Evolutionary conservation across 2,888 invertebrate species (phyloP).

Genomic region (Sesamia inferens): DNA sequence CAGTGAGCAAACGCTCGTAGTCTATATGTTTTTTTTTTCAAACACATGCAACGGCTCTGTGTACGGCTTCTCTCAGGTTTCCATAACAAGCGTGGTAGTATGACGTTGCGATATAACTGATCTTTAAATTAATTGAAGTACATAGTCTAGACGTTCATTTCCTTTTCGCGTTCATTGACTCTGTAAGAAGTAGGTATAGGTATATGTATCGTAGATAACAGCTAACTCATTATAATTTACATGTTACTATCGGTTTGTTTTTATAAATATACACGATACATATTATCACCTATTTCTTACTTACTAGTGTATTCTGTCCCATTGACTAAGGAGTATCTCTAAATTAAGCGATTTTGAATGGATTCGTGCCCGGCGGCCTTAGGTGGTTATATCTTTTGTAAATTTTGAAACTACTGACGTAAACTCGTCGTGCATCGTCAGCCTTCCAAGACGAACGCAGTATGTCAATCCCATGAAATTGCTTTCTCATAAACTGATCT

Average conservation of each 20-base stretch:
- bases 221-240: neutral
- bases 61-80: slow-evolving; percentile 10
- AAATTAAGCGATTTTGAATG: neutral
- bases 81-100: slow-evolving; percentile 1
- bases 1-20: neutral
- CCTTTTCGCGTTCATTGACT: slow-evolving; percentile 77
- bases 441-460: neutral
- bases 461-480: neutral
- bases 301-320: neutral
- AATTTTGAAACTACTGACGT: neutral
- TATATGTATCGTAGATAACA: slow-evolving; percentile 12
- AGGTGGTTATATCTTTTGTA: too few relatives aligned
- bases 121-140: slow-evolving; percentile 65
- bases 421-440: neutral
- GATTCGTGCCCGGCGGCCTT: neutral
- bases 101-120: slow-evolving; percentile 39
- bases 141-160: slow-evolving; percentile 76
- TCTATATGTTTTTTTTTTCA: slow-evolving; percentile 8
- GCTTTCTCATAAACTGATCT: neutral
- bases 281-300: neutral
- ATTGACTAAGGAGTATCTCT: neutral
- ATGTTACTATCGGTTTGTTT: neutral
- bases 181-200: slow-evolving; percentile 18
- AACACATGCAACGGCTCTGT: neutral
- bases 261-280: neutral